A percentile compares a stretch with the other conserved stretches of the same genome.
Conservation (phyloP, 2,888 invertebrate species). For the Ormyrus rosae region DNA sequence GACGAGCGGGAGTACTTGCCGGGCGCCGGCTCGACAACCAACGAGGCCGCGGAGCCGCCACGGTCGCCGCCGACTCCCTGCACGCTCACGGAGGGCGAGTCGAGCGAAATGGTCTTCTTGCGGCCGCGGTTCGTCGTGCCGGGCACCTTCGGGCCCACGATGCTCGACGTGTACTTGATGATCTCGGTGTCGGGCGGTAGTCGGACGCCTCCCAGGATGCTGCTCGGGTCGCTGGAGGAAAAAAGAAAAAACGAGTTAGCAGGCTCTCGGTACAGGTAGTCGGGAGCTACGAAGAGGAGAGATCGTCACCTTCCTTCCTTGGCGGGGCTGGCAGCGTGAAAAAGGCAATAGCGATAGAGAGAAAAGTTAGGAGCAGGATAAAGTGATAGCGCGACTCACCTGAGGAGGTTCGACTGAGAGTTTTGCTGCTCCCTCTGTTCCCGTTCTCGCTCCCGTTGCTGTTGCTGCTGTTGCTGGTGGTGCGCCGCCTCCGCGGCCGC, state of each 20-base stretch:
- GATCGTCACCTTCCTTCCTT: constrained; percentile 74
- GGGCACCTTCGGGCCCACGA: constrained; percentile 90
- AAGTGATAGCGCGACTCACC: constrained; percentile 61
- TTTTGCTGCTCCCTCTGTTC: constrained; percentile 57
- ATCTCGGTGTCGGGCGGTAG: constrained; percentile 93
- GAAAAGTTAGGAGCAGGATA: background rate
- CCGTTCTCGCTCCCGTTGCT: constrained; percentile 57
- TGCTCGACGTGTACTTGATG: constrained; percentile 92
- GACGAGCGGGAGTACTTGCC: constrained; percentile 63
- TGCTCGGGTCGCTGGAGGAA: constrained; percentile 84
- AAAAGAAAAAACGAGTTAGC: background rate
- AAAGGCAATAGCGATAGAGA: background rate
- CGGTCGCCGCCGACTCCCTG: constrained; percentile 75
- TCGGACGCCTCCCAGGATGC: constrained; percentile 88
- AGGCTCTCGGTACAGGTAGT: background rate
- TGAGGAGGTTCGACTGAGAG: constrained; percentile 73
- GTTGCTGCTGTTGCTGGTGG: constrained; percentile 56
- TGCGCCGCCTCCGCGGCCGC: constrained; percentile 59
- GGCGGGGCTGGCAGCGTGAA: constrained; percentile 65
- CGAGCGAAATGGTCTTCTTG: constrained; percentile 92
- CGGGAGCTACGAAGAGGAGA: constrained; percentile 13
- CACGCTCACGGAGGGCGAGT: constrained; percentile 82
- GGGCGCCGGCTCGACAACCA: constrained; percentile 75
- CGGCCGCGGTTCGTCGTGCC: constrained; percentile 90
- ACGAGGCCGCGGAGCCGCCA: background rate